Evolutionary conservation across 2,888 invertebrate genomes (phyloP).

Genomic region (Himalopsyche tibetana): DNA sequence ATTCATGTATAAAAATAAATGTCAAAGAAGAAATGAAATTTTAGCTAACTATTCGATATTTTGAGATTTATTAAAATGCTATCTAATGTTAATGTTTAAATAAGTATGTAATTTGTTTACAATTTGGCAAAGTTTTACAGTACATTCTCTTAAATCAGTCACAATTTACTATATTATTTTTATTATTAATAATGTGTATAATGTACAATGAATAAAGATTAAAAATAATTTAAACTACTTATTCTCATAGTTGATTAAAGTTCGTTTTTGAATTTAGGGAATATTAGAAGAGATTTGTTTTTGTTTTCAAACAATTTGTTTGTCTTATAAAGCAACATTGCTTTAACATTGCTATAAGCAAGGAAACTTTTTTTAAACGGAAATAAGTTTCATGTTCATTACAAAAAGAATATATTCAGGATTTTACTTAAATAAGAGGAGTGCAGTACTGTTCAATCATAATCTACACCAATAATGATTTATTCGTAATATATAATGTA

Average conservation of each 20-base stretch:
- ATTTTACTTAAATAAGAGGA: neutral
- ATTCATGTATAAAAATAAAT: slow-evolving; percentile 40
- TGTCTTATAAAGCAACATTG: neutral
- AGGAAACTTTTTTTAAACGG: neutral
- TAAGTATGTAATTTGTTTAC: slow-evolving; percentile 52
- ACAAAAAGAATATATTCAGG: neutral
- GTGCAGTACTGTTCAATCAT: neutral
- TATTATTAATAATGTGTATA: slow-evolving; percentile 8
- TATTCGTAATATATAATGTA: neutral
- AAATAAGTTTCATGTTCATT: neutral
- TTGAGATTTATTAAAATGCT: slow-evolving; percentile 58
- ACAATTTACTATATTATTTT: slow-evolving; percentile 45
- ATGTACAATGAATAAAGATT: slow-evolving; percentile 28
- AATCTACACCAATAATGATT: slow-evolving; percentile 21
- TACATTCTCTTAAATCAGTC: slow-evolving; percentile 57
- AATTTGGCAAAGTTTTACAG: slow-evolving; percentile 57
- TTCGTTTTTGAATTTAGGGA: neutral
- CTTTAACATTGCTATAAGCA: neutral
- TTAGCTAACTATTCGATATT: slow-evolving; percentile 44
- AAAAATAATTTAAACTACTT: neutral
- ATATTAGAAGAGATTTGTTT: neutral
- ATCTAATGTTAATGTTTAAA: slow-evolving; percentile 51
- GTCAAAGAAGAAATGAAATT: slow-evolving; percentile 30
- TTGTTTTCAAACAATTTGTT: neutral
- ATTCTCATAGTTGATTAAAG: slow-evolving; percentile 1